Evolutionary conservation across 2,113 vertebrate species (phyloP), one percentile per base, ranked within the genome.

Genomic region (Mesocricetus auratus): DNA sequence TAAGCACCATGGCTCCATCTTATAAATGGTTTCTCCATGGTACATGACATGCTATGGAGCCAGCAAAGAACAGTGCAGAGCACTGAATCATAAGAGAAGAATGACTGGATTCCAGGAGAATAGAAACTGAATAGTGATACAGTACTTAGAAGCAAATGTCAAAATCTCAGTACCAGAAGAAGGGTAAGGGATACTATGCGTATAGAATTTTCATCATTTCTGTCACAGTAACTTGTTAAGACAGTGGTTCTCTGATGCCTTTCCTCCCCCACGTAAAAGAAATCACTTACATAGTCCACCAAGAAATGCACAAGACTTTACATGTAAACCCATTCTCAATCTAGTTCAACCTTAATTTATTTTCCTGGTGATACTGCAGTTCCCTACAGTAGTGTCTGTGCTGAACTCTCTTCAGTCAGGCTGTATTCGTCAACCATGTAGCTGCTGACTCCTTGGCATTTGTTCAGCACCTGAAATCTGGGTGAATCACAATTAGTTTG

Each of bases 21-120:
- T 90, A 50, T 39, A 94, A 96, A 96, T 93, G 90, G 60, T 7
- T 96, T 96, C 87, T 92, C 86, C 39, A 33, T 74, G 77, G 60
- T 60, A 78, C 56, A 47, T 82, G 77, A 64, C 66, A 92, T 83
- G 16, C 58, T 91, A 86, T 53, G 69, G 71, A 58, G 53, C 36
- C 85, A 88, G 66, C 69, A 86, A 91, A 90, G 16, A 77, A 47
- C 39, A 82, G 11, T 13, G 1, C 33, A 3, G 8, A 90, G 79
- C 91, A 60, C 31, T 90, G 83, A 90, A 90, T 90, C 53, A 79
- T 36, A 95, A 82, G 12, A 94, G 87, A 96, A 87, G 50, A 64
- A 60, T 7, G 50, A 85, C 22, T 88, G 19, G 60, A 90, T 21
- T 56, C 50, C 42, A 75, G 69, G 58, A 69, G 22, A 47, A 64